phyloP scores from a whole-genome alignment of 2,888 invertebrate genomes.

The Maniola hyperantus region DNA sequence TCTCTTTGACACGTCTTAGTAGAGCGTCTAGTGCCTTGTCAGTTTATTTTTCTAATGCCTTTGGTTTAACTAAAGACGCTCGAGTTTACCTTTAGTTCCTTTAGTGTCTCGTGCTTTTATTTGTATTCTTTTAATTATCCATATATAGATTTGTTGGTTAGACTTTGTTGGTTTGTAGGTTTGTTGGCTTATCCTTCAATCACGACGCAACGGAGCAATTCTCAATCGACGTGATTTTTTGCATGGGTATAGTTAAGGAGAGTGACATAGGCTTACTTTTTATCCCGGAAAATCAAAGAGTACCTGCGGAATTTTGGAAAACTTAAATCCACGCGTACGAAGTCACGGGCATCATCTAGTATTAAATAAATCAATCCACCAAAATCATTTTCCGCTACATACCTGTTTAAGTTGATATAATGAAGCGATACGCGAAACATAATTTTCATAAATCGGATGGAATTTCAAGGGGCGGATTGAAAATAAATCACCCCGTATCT shows the following conservation, averaged over 20 bases:
- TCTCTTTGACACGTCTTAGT: constrained; percentile 68
- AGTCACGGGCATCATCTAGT: no score
- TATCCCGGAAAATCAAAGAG: no score
- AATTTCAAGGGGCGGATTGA: constrained; percentile 44
- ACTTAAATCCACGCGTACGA: no score
- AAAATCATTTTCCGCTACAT: constrained; percentile 4
- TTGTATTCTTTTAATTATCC: neutral
- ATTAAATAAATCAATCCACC: neutral
- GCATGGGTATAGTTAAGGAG: no score
- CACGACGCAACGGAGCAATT: no score
- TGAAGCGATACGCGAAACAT: constrained; percentile 29
- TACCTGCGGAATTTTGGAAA: no score
- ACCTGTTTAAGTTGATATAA: constrained; percentile 16
- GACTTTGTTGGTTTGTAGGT: no score
- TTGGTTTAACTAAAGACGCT: constrained; percentile 24
- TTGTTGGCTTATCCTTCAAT: no score
- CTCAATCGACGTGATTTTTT: no score
- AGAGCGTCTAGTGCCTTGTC: constrained; percentile 47
- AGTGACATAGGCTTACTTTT: no score
- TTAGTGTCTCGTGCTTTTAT: constrained; percentile 1
- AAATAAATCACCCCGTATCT: constrained; percentile 72
- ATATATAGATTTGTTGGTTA: no score
- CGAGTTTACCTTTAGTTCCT: constrained; percentile 11
- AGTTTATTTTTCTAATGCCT: constrained; percentile 41
- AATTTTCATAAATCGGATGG: constrained; percentile 36